Evolutionary conservation across 2,888 invertebrate genomes (phyloP).

Genomic region (Liposcelis brunnea): DNA sequence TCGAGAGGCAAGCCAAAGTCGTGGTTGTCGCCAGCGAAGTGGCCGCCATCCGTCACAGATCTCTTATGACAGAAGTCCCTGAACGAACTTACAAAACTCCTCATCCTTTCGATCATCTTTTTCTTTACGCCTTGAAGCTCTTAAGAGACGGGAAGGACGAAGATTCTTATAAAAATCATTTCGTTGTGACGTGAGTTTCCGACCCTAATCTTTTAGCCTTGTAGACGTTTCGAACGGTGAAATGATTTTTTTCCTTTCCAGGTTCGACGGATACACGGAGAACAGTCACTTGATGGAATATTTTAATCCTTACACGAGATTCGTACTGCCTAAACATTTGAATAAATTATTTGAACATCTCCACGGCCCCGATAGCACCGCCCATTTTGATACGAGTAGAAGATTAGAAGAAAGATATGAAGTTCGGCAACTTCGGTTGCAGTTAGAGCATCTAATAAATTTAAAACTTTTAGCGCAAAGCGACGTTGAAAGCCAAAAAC

Average conservation of each 20-base stretch:
- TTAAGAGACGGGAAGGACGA: not conserved
- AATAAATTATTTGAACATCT: conserved; percentile 7
- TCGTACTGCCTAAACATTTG: conserved; percentile 6
- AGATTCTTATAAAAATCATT: conserved; percentile 5
- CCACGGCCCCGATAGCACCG: not conserved
- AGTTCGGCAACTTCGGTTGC: conserved; percentile 6
- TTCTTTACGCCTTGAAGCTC: not conserved
- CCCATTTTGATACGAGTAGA: conserved; percentile 4
- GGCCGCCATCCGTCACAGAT: conserved; percentile 1
- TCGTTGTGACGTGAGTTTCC: not conserved
- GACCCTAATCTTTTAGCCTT: too few relatives aligned
- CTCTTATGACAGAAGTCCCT: not conserved
- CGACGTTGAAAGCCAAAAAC: not conserved
- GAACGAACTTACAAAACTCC: not conserved
- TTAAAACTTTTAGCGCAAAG: not conserved
- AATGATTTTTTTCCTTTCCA: not conserved
- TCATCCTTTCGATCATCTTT: conserved; percentile 5
- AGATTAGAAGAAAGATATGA: conserved; percentile 1
- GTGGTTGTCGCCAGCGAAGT: conserved; percentile 1
- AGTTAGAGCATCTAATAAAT: conserved; percentile 4
- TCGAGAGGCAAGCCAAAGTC: conserved; percentile 1
- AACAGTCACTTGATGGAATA: not conserved
- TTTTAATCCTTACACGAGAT: conserved; percentile 4
- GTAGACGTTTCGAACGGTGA: too few relatives aligned
- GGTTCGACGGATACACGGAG: conserved; percentile 7